Evolutionary conservation across 2,113 vertebrate species (phyloP).

Genomic region (Sinocyclocheilus grahami): DNA sequence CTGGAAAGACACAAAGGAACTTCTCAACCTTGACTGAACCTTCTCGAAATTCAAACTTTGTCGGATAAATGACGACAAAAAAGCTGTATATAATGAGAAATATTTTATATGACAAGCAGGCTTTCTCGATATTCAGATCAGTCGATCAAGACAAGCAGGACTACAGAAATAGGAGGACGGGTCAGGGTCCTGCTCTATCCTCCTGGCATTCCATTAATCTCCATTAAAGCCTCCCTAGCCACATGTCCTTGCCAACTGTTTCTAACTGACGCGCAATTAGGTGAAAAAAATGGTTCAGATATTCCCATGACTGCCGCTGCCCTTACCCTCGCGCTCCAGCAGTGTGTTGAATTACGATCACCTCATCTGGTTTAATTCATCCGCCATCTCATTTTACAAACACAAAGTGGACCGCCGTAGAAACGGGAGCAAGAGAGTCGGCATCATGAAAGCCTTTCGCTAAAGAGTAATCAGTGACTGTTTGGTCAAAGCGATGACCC

Average conservation of each 20-base stretch:
- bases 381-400: conserved; percentile 39
- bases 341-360: conserved; percentile 38
- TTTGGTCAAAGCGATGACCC: not conserved
- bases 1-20: conserved; percentile 15
- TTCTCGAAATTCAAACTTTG: conserved; percentile 42
- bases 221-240: conserved; percentile 50
- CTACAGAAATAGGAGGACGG: conserved; percentile 35
- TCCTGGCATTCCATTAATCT: conserved; percentile 50
- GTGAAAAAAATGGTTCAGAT: conserved; percentile 44
- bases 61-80: conserved; percentile 49
- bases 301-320: conserved; percentile 43
- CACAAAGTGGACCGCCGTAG: conserved; percentile 21
- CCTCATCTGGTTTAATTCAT: conserved; percentile 46
- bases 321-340: conserved; percentile 19
- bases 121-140: conserved; percentile 65
- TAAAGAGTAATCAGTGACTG: conserved; percentile 35
- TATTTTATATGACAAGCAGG: conserved; percentile 58
- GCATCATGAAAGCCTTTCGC: not conserved
- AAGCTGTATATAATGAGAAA: conserved; percentile 38
- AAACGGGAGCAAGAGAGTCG: not conserved
- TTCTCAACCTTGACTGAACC: conserved; percentile 58
- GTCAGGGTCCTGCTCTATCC: conserved; percentile 30
- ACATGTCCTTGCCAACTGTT: conserved; percentile 54
- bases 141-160: conserved; percentile 16
- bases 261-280: conserved; percentile 50